phyloP scores from a whole-genome alignment of 2,113 vertebrate species.

The Crotophaga sulcirostris region DNA sequence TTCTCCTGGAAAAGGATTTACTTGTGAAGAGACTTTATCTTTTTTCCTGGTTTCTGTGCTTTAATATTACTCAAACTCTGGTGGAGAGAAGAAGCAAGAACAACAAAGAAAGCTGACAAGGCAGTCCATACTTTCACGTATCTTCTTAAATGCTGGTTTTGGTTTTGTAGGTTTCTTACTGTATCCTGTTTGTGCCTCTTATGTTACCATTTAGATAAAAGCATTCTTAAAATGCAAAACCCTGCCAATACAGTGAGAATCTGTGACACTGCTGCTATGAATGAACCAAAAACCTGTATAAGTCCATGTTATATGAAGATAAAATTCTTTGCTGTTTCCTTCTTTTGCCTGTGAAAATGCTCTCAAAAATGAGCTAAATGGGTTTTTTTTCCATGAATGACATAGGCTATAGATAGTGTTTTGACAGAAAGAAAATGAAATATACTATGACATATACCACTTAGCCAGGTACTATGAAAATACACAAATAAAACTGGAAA shows the following conservation, averaged over 20 bases:
- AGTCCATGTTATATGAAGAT: not conserved
- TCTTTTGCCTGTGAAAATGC: not conserved
- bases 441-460: not conserved
- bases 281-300: not conserved
- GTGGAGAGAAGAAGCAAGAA: not conserved
- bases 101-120: not conserved
- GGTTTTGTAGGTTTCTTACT: not conserved
- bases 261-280: not conserved
- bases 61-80: not conserved
- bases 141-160: not conserved
- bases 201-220: not conserved
- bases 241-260: not conserved
- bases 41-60: not conserved
- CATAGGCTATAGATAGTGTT: not conserved
- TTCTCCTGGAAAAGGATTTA: not conserved
- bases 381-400: not conserved
- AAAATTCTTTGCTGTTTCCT: not conserved
- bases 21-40: not conserved
- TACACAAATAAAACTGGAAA: not conserved
- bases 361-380: not conserved
- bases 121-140: not conserved
- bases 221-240: not conserved
- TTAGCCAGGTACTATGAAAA: not conserved
- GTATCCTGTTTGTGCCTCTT: not conserved
- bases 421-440: not conserved